Conservation (phyloP, 1,140 invertebrate species). For the Formica exsecta region DNA sequence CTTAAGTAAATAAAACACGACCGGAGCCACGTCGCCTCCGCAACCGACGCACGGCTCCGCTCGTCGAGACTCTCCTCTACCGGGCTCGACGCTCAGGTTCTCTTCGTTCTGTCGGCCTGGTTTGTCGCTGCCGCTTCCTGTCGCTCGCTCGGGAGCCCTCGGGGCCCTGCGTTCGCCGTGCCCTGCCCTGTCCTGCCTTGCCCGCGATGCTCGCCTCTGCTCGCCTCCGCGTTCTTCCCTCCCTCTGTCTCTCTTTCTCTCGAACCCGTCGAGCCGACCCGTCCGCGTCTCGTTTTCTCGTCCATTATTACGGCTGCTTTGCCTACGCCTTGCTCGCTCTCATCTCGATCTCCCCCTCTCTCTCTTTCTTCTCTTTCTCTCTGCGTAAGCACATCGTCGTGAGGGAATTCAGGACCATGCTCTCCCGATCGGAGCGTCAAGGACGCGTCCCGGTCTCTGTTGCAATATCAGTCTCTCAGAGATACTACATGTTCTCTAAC, state of each 20-base stretch:
- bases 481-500: no score
- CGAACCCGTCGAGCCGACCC: conserved; percentile 57
- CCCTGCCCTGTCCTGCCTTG: conserved; percentile 21
- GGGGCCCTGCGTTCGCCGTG: conserved; percentile 45
- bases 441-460: conserved; percentile 52
- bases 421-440: conserved; percentile 62
- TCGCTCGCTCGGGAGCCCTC: conserved; percentile 61
- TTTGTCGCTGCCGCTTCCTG: conserved; percentile 68
- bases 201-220: conserved; percentile 24
- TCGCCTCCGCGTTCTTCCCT: conserved; percentile 17
- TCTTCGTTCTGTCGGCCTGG: conserved; percentile 42
- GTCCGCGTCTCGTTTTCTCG: conserved; percentile 77
- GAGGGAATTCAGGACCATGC: conserved; percentile 66
- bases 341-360: conserved; percentile 1
- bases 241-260: conserved; percentile 44
- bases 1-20: conserved; percentile 87
- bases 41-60: conserved; percentile 59
- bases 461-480: conserved; percentile 11
- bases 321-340: conserved; percentile 75
- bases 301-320: conserved; percentile 83
- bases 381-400: conserved; percentile 45
- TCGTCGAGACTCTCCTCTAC: conserved; percentile 36
- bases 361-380: neutral
- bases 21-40: conserved; percentile 81
- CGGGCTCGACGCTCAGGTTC: conserved; percentile 20